A percentile compares a stretch with the other conserved stretches of the same genome.
These are phyloP conservation scores for Daktulosphaira vitifoliae DNA, from an alignment of 1,140 invertebrate genomes.

Conservation along the genomic window DNA sequence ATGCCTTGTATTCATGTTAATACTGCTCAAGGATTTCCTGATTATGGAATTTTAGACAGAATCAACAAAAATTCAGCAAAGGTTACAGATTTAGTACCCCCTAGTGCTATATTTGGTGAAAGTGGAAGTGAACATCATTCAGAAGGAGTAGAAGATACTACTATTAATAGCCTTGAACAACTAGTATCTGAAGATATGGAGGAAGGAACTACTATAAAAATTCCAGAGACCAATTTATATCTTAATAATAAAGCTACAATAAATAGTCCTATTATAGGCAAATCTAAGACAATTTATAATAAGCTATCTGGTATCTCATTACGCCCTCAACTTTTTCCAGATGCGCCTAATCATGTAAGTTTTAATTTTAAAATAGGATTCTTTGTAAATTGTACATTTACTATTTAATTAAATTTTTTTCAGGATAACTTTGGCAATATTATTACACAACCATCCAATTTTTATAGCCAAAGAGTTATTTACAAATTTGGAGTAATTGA, in stretches of 20 bases:
- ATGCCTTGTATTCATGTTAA: conserved; percentile 89
- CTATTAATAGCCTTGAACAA: not conserved
- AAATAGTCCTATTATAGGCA: conserved; percentile 51
- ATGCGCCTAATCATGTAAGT: conserved; percentile 75
- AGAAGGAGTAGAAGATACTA: not conserved
- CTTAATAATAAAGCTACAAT: not conserved
- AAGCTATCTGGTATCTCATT: conserved; percentile 76
- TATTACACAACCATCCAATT: conserved; percentile 6
- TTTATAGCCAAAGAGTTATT: conserved; percentile 3
- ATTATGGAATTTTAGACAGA: not conserved
- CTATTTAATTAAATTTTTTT: not conserved
- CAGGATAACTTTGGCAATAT: conserved; percentile 7
- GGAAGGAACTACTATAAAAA: not conserved
- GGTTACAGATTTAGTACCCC: not conserved
- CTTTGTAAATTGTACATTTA: not conserved
- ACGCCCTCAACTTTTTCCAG: conserved; percentile 87
- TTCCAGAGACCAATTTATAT: too few species aligned
- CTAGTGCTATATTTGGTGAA: not conserved
- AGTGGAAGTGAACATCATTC: not conserved
- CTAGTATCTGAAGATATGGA: not conserved
- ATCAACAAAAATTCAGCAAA: not conserved
- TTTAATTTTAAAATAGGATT: not conserved
- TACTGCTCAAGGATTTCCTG: conserved; percentile 48
- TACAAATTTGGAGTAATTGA: conserved; percentile 14
- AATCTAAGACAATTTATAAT: conserved; percentile 58